Percentiles rank a stretch among this genome's conserved stretches.
Conservation (phyloP, 1,140 invertebrate species). For the Dreissena polymorpha region DNA sequence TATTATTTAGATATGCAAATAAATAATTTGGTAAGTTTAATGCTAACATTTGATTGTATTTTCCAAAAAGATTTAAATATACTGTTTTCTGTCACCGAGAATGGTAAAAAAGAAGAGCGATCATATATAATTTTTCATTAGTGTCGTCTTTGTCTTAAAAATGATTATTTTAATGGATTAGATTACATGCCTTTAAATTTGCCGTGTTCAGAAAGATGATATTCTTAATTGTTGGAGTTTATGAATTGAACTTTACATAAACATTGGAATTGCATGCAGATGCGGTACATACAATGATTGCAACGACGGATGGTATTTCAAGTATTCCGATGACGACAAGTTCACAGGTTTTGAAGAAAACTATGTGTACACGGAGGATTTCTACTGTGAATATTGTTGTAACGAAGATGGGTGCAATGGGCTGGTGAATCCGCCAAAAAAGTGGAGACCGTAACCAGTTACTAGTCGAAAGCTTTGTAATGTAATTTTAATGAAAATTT, state of each 20-base stretch:
- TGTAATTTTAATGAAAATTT: no score
- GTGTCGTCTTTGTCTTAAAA: neutral
- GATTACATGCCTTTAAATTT: neutral
- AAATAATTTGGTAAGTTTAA: no score
- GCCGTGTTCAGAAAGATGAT: neutral
- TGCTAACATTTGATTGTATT: no score
- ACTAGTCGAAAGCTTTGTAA: no score
- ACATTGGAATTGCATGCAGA: neutral
- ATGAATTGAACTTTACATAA: neutral
- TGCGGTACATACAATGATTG: neutral
- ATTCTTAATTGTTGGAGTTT: neutral
- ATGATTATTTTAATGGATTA: no score
- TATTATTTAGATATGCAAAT: no score
- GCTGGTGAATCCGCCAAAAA: neutral
- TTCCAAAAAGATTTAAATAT: no score
- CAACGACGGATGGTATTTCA: slow-evolving; percentile 8
- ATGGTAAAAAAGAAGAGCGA: no score
- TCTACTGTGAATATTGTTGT: slow-evolving; percentile 23
- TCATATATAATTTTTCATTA: no score
- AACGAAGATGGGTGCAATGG: neutral
- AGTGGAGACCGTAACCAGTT: slow-evolving; percentile 12
- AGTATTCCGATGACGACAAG: slow-evolving; percentile 18
- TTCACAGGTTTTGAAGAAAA: neutral
- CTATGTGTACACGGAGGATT: neutral
- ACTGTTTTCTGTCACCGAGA: no score